phyloP scores from a whole-genome alignment of 2,113 vertebrate species.

The Numida meleagris region DNA sequence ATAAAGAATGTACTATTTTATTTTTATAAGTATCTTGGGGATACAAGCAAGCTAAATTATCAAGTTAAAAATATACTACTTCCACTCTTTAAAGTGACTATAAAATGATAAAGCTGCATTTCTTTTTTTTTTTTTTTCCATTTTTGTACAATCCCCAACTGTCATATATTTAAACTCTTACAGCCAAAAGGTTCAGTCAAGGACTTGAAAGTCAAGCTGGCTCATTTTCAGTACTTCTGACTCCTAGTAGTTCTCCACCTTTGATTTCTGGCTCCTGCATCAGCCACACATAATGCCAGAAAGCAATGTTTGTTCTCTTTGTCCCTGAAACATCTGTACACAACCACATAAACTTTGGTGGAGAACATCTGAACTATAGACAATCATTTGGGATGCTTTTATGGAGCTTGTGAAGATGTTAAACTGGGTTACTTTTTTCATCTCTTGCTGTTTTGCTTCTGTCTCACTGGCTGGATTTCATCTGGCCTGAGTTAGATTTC shows the following conservation, averaged over 20 bases:
- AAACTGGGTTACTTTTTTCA: background rate
- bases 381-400: background rate
- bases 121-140: background rate
- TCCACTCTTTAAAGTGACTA: background rate
- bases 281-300: background rate
- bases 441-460: slow-evolving; percentile 7
- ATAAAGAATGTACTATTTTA: background rate
- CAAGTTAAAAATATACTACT: slow-evolving; percentile 14
- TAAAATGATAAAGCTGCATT: background rate
- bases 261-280: background rate
- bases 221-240: background rate
- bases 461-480: background rate
- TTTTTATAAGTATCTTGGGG: slow-evolving; percentile 4
- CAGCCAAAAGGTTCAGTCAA: background rate
- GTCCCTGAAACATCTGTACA: background rate
- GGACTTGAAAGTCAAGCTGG: background rate
- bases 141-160: background rate
- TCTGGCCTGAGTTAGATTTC: background rate
- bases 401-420: background rate
- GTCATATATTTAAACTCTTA: background rate
- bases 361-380: background rate
- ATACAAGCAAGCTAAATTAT: slow-evolving; percentile 10
- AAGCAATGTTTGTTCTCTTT: background rate
- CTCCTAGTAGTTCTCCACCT: background rate
- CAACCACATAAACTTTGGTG: slow-evolving; percentile 20